Base-by-base conservation (phyloP, 2,113 vertebrate species). In the Mesocricetus auratus region DNA sequence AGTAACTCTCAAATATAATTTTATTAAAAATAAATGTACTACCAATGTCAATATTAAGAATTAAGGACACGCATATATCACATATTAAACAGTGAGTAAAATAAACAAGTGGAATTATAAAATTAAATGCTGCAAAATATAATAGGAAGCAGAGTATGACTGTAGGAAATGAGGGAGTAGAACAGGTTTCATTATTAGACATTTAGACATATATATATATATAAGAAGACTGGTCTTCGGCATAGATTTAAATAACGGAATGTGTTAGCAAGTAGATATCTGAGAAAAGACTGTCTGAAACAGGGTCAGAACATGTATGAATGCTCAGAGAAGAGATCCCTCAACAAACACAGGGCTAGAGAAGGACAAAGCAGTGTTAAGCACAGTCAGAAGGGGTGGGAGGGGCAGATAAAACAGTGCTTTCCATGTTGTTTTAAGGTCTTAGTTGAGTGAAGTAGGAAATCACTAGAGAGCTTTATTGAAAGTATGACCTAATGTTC, bases 161-260 rank as follows among this genome's bases (percentile, higher is more conserved):
- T 64, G 1, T 17, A 22, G 62, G 82, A 86, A n/a, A 45, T 24
- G 31, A 50, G 64, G 17, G 15, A 50, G 29, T 50, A 86, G 17
- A 45, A 50, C 15, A 81, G 0, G 8, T 82, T 79, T 45, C 60
- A 60, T 86, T 68, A 92, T 53, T 64, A 71, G 88, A 94, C 6
- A 66, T n/a, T n/a, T n/a, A 3, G 88, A 3, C 78, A 12, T 60
- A 79, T 26, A 92, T 66, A 94, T 47, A 88, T 77, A 90, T 50
- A 85, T 11, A 39, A 36, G 9, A 77, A 94, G 36, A 16, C 42
- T 79, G 42, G 29, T 81, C 87, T 94, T 56, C 24, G 93, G 64
- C 6, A 91, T 66, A 85, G 6, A 94, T 12, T 90, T 95, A 95
- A 95, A 95, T 50, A 26, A 94, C n/a, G 16, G 36, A 19, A 89